Evolutionary conservation across 2,113 vertebrate species (phyloP), one percentile per base, ranked within the genome.

Genomic region (Antechinus flavipes): DNA sequence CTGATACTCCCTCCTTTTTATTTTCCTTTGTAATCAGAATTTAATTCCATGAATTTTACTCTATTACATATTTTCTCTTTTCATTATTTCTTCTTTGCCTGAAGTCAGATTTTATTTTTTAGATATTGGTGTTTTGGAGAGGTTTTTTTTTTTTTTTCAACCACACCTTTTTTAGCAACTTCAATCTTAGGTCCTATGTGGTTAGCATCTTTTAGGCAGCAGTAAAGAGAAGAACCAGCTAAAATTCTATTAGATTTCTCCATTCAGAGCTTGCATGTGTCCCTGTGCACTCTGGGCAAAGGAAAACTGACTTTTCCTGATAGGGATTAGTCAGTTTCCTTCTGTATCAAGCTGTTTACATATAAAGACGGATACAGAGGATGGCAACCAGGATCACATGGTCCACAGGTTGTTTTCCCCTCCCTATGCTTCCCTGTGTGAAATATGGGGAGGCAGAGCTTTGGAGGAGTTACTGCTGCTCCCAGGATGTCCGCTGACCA

Each of bases 261-360:
- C 68, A 89, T 50, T 76, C 95, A 94, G 93, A 89, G 68, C 91
- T 96, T 94, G 91, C 8, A 49, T n/a, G 90, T 93, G 93, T 53
- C 53, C 93, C 92, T 55, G 89, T 96, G n/a, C 93, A 90, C 76
- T 90, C 90, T 90, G 61, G 92, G 95, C 52, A 95, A 96, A 97
- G 96, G 97, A 97, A 97, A 97, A 96, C 47, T 61, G 97, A 95
- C 96, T 97, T 97, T 97, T 97, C 97, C 97, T 97, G 98, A 95
- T 95, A 95, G 94, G 50, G 96, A 98, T 98, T 97, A 98, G 97
- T 98, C 98, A 98, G 97, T 97, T 98, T 98, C 98, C 98, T 97
- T 95, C 96, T 95, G 93, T 54, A 96, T 46, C 89, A 94, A 96
- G 96, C 96, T 98, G 98, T 98, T 98, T 98, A 98, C 94, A 95